Evolutionary conservation across 1,140 invertebrate species (phyloP).

Genomic region (Brachystomella parvula): DNA sequence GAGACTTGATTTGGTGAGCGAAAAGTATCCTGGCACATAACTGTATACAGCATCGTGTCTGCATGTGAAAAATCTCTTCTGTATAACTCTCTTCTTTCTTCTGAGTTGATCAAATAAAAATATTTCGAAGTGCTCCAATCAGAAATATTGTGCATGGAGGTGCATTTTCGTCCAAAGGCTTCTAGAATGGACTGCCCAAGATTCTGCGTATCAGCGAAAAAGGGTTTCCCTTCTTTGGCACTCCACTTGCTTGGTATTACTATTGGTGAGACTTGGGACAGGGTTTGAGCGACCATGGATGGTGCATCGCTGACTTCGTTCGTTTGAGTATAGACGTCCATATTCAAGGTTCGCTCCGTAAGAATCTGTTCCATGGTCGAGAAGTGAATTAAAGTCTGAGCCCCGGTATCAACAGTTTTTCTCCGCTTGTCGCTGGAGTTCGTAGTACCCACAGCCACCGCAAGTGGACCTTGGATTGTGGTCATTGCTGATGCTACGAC

Average conservation of each 20-base stretch:
- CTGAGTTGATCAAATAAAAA: neutral
- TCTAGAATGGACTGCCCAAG: neutral
- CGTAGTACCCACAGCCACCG: no score
- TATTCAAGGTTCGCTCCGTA: neutral
- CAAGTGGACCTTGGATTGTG: neutral
- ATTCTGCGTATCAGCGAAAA: neutral
- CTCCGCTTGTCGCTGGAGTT: no score
- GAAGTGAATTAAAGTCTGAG: neutral
- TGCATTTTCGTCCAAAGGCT: neutral
- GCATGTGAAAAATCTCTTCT: neutral
- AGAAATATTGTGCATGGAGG: conserved; percentile 1
- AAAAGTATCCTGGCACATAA: neutral
- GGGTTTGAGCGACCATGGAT: neutral
- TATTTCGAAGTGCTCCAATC: neutral
- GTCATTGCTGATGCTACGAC: neutral
- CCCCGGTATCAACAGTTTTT: no score
- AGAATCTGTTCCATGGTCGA: neutral
- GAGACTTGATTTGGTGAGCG: neutral
- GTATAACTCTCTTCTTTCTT: neutral
- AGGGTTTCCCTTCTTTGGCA: neutral
- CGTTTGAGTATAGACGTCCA: neutral
- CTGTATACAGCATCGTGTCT: neutral
- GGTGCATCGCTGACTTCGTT: no score
- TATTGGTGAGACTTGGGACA: neutral
- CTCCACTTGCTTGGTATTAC: neutral